Percentiles rank a stretch among this genome's conserved stretches.
phyloP scores from a whole-genome alignment of 2,888 invertebrate genomes.

The Agriopis aurantiaria region DNA sequence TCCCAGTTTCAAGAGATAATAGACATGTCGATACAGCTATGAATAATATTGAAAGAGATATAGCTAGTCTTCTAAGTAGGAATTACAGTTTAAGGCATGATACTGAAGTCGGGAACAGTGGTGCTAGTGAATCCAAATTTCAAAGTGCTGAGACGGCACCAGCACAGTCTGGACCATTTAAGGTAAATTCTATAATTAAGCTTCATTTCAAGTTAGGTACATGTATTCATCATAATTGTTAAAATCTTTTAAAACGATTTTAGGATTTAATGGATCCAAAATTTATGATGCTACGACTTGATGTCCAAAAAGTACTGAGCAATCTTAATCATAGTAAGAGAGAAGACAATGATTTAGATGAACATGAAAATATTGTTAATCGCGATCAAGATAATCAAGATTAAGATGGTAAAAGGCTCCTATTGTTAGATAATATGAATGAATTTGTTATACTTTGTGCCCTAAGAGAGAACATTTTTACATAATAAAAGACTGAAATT shows the following conservation, averaged over 20 bases:
- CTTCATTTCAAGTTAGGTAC: too few species aligned
- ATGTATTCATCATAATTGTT: not conserved
- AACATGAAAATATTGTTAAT: constrained; percentile 45
- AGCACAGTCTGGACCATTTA: constrained; percentile 58
- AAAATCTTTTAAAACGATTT: constrained; percentile 41
- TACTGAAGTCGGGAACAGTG: constrained; percentile 49
- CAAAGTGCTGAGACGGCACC: constrained; percentile 50
- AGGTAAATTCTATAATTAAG: constrained; percentile 48
- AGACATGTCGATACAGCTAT: constrained; percentile 62
- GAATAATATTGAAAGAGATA: constrained; percentile 74
- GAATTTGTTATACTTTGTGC: not conserved
- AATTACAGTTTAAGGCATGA: constrained; percentile 63
- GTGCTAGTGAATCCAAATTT: constrained; percentile 41
- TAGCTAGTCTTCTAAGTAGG: constrained; percentile 71
- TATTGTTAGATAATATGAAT: not conserved
- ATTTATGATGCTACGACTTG: constrained; percentile 80
- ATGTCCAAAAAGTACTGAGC: constrained; percentile 78
- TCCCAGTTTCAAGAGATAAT: constrained; percentile 69
- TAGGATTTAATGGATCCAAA: constrained; percentile 83
- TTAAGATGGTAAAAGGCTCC: constrained; percentile 13
- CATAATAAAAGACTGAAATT: constrained; percentile 76
- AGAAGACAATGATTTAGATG: constrained; percentile 52
- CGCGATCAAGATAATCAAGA: constrained; percentile 31
- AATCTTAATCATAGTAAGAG: constrained; percentile 70
- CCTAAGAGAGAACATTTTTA: constrained; percentile 22